Conservation (phyloP, 2,888 invertebrate species). For the Rapana venosa region DNA sequence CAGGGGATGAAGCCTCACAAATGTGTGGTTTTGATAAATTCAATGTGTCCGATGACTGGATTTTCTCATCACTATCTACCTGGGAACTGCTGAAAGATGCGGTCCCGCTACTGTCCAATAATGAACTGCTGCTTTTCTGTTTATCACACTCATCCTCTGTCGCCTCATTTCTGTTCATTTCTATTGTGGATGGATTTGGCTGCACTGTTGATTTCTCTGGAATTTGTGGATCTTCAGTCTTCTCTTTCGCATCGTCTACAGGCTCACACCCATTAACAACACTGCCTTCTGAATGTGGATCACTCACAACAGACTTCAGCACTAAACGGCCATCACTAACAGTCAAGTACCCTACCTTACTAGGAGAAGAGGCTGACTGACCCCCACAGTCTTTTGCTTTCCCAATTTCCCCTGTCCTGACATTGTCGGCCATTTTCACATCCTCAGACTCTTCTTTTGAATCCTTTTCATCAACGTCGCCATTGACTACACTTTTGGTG, state of each 20-base stretch:
- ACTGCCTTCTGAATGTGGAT: neutral
- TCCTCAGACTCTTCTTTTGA: neutral
- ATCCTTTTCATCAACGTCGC: neutral
- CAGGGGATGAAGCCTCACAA: neutral
- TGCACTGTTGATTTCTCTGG: neutral
- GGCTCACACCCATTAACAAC: neutral
- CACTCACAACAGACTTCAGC: neutral
- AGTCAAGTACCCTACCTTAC: conserved; percentile 2
- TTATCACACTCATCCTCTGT: neutral
- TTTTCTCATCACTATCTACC: neutral
- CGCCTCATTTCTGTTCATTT: neutral
- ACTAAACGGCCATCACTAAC: neutral
- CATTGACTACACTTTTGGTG: neutral
- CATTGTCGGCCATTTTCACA: neutral
- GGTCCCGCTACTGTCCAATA: neutral
- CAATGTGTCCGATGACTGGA: neutral
- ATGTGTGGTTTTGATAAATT: neutral
- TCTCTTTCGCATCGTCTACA: neutral
- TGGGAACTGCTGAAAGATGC: neutral
- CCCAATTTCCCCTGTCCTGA: neutral
- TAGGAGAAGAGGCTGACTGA: neutral
- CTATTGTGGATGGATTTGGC: neutral
- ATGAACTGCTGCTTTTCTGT: neutral
- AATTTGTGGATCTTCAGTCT: neutral
- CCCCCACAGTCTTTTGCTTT: neutral